phyloP scores from a whole-genome alignment of 2,113 vertebrate species.

The Pseudonaja textilis region DNA sequence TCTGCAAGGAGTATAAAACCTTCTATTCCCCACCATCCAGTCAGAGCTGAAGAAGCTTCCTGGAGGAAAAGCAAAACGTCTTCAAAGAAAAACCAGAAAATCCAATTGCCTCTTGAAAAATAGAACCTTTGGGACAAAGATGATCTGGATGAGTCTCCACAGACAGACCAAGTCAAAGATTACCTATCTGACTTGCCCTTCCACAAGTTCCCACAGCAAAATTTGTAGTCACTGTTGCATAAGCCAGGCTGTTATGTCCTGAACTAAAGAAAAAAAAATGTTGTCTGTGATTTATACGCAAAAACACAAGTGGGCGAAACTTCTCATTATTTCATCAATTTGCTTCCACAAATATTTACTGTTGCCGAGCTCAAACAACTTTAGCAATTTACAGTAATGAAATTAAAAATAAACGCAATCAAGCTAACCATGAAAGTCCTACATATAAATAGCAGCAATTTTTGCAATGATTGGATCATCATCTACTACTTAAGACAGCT shows the following conservation, averaged over 20 bases:
- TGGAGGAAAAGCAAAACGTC: no score
- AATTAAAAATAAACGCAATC: background rate
- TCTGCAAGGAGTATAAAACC: no score
- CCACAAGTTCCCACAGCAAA: background rate
- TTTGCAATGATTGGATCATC: background rate
- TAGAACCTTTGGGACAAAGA: no score
- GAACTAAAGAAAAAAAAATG: background rate
- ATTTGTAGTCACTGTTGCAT: background rate
- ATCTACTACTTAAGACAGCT: background rate
- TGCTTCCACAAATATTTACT: background rate
- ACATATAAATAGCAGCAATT: background rate
- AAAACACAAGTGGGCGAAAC: background rate
- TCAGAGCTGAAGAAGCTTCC: no score
- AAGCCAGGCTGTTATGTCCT: background rate
- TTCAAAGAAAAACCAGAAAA: no score
- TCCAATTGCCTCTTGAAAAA: no score
- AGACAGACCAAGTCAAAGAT: background rate
- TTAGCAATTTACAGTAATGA: background rate
- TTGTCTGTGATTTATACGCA: background rate
- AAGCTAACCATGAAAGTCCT: background rate
- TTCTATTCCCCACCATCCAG: no score
- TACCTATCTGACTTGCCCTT: background rate
- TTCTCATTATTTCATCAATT: background rate
- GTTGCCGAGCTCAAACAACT: background rate
- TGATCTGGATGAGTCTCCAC: no score